Percentiles rank a stretch among this genome's conserved stretches.
Conservation (phyloP, 2,888 invertebrate genomes). For the Pheosia tremula region DNA sequence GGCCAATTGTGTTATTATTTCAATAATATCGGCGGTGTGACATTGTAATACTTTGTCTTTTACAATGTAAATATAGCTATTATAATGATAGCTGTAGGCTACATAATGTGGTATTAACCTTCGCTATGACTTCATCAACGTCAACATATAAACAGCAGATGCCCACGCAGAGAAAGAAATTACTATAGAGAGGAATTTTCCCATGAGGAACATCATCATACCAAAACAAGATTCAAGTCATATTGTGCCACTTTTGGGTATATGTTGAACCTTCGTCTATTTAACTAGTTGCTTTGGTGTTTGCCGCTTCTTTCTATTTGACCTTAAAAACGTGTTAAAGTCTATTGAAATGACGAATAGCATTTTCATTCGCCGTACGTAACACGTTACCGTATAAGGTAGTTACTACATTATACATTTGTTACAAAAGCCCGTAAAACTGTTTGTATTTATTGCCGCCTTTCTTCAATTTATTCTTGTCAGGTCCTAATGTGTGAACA, state of each 20-base stretch:
- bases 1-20: neutral
- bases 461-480: constrained; percentile 46
- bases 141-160: neutral
- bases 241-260: too few relatives aligned
- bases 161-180: neutral
- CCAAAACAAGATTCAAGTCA: too few relatives aligned
- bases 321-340: constrained; percentile 19
- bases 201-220: too few relatives aligned
- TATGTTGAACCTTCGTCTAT: too few relatives aligned
- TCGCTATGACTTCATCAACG: constrained; percentile 30
- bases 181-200: neutral
- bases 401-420: constrained; percentile 50
- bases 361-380: constrained; percentile 32
- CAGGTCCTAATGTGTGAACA: constrained; percentile 52
- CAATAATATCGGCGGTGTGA: neutral
- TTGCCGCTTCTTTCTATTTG: constrained; percentile 8
- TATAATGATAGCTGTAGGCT: constrained; percentile 22
- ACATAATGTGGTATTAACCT: constrained; percentile 32
- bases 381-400: constrained; percentile 27
- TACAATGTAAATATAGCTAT: constrained; percentile 5
- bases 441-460: constrained; percentile 51
- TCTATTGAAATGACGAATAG: constrained; percentile 30
- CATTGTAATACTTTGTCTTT: neutral
- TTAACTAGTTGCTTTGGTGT: constrained; percentile 2
- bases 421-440: constrained; percentile 40